Conservation (phyloP, 2,888 invertebrate species). For the Amiota communis region DNA sequence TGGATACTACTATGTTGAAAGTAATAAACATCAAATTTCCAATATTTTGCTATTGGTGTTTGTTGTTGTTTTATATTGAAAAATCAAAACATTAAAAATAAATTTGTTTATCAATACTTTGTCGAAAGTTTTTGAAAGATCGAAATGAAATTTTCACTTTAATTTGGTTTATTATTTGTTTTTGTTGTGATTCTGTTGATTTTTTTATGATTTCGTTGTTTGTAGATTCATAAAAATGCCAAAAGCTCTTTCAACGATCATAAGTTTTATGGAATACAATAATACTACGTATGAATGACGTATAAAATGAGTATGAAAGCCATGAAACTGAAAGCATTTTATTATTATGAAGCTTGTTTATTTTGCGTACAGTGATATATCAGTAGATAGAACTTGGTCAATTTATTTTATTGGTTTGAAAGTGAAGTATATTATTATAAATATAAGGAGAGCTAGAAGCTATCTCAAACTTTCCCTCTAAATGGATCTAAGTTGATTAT, state of each 20-base stretch:
- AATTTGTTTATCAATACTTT: conserved; percentile 44
- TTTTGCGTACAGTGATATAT: no score
- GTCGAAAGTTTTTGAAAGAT: background rate
- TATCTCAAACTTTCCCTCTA: no score
- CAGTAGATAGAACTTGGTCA: no score
- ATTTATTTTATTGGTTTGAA: no score
- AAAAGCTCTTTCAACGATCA: conserved; percentile 46
- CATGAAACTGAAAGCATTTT: no score
- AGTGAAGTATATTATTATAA: no score
- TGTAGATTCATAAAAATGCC: conserved; percentile 13
- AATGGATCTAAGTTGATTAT: no score
- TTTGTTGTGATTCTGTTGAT: conserved; percentile 3
- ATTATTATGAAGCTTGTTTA: no score
- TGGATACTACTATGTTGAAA: conserved; percentile 2
- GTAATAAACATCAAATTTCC: conserved; percentile 24
- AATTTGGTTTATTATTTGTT: background rate
- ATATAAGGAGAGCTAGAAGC: no score
- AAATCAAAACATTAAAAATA: background rate
- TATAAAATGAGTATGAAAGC: no score
- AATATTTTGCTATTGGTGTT: conserved; percentile 16
- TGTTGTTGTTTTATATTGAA: no score
- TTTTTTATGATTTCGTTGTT: conserved; percentile 12
- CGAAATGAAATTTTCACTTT: background rate
- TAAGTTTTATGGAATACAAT: conserved; percentile 49
- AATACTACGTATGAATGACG: no score